Evolutionary conservation across 1,140 invertebrate species (phyloP), one percentile per base, ranked within the genome.

Genomic region (Sarcophaga peregrina): DNA sequence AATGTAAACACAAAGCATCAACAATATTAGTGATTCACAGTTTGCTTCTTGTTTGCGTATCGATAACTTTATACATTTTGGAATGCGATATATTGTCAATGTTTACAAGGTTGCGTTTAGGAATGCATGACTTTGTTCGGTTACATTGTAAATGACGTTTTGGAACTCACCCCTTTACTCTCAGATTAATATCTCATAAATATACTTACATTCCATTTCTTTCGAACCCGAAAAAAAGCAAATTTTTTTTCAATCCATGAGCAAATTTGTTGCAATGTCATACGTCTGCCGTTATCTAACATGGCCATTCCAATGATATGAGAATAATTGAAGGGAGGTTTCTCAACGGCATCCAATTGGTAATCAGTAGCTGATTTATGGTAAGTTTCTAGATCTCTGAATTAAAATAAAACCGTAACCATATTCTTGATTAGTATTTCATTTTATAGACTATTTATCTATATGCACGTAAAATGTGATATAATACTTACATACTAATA

Each of bases 271-370:
- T 90, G 88, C 1, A 90, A 84, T 1, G 89, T 90, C n/a, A 87
- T 86, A 2, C 87, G 82, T 17, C n/a, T 15, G 15, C 89, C 89
- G 75, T 87, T 86, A 73, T 90, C 87, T 5, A 90, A 76, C 86
- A 90, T 89, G 10, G 87, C 89, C 89, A 90, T 90, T 8, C 87
- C 89, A 76, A 90, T 90, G 3, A 90, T 90, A 62, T 90, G 87
- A 0, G 89, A 90, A 80, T 90, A 90, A 73, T 90, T 90, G 54
- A 90, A 90, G 0, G 89, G 89, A 0, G 89, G 89, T 45, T 90
- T 90, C 17, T 87, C 86, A 3, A 83, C 85, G 15, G 85, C 75
- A 78, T 90, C 86, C 0, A 85, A 87, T 84, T 85, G 86, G 84
- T 90, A 90, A 47, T 87, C 85, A 4, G 48, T 76, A 5, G 87